These are phyloP conservation scores for Cacoxenus indagator DNA, from an alignment of 2,888 invertebrate species.

Conservation along the genomic window DNA sequence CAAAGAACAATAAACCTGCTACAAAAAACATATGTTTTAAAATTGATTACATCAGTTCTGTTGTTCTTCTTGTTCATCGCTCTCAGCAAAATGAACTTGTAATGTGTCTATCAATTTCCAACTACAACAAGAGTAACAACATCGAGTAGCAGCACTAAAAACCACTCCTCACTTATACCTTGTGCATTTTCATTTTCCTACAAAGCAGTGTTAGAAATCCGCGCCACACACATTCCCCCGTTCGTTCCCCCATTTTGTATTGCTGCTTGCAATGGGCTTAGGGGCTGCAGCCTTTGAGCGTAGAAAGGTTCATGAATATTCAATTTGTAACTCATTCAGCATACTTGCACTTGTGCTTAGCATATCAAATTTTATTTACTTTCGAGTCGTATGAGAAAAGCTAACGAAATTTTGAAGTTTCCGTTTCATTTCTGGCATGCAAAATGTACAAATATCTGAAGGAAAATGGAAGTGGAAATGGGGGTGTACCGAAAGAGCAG, in stretches of 20 bases:
- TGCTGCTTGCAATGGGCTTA: not conserved
- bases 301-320: constrained; percentile 38
- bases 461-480: not conserved
- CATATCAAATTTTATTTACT: constrained; percentile 20
- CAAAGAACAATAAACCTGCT: not conserved
- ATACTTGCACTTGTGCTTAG: constrained; percentile 7
- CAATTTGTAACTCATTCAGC: constrained; percentile 35
- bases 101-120: constrained; percentile 7
- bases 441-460: not conserved
- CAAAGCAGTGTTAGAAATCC: not conserved
- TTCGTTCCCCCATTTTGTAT: not conserved
- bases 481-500: not conserved
- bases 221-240: not conserved
- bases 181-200: constrained; percentile 7
- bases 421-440: too few relatives aligned
- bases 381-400: constrained; percentile 12
- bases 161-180: constrained; percentile 3
- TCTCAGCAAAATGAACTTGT: constrained; percentile 16
- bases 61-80: constrained; percentile 1
- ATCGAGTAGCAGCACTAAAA: not conserved
- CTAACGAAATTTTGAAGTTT: not conserved
- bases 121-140: not conserved
- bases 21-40: constrained; percentile 16
- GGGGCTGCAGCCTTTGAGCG: not conserved
- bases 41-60: constrained; percentile 7